These are phyloP conservation scores for Archips xylosteana DNA, from an alignment of 2,888 invertebrate genomes.

Conservation along the genomic window DNA sequence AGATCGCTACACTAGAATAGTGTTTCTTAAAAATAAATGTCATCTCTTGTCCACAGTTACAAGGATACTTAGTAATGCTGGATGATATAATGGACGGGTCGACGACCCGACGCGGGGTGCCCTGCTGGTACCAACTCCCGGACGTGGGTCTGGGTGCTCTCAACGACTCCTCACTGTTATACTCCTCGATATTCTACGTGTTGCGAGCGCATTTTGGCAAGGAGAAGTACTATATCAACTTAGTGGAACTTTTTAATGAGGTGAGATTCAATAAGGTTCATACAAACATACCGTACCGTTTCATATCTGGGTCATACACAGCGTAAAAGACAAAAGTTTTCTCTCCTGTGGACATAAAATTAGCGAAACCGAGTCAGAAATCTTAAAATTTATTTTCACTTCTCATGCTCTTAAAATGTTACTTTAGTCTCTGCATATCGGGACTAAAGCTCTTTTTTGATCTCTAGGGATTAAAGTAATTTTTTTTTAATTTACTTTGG, in stretches of 20 bases:
- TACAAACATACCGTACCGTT: not conserved
- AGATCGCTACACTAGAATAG: too few relatives aligned
- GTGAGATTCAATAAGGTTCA: constrained; percentile 64
- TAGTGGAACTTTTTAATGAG: constrained; percentile 93
- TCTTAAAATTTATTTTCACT: too few relatives aligned
- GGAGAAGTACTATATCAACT: constrained; percentile 88
- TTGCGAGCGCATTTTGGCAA: constrained; percentile 90
- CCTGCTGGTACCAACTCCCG: constrained; percentile 94
- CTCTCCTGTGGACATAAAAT: too few relatives aligned
- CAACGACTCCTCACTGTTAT: constrained; percentile 94
- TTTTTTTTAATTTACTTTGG: too few relatives aligned
- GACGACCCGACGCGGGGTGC: constrained; percentile 92
- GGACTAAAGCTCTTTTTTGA: too few relatives aligned
- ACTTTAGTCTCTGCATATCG: too few relatives aligned
- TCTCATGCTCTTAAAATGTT: too few relatives aligned
- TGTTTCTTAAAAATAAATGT: too few relatives aligned
- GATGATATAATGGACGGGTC: constrained; percentile 98
- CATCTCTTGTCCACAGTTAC: constrained; percentile 86
- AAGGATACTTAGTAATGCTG: constrained; percentile 92
- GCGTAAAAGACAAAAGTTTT: too few relatives aligned
- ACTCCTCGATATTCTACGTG: constrained; percentile 90
- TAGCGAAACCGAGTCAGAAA: too few relatives aligned
- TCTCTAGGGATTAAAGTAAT: too few relatives aligned
- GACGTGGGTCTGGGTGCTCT: constrained; percentile 90
- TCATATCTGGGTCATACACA: too few relatives aligned